Evolutionary conservation across 2,888 invertebrate genomes (phyloP), one percentile per base, ranked within the genome.

Genomic region (Acronicta alni): DNA sequence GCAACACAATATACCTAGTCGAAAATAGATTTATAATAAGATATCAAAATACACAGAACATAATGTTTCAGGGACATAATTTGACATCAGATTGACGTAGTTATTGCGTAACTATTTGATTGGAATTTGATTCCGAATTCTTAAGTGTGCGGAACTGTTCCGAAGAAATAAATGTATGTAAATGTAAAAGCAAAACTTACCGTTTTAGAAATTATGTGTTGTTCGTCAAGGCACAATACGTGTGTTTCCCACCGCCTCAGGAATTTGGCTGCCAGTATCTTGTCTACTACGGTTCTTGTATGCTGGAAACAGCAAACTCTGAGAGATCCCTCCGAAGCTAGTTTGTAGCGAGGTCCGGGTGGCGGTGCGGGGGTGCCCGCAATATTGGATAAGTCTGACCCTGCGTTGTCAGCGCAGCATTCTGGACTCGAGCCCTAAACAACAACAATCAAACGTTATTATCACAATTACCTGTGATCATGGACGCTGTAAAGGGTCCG

Each of bases 191-290:
- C 46, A 35, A 86, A 44, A 57, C 96, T 95, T 86, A 97, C 97
- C 94, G 96, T 96, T 90, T 96, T 96, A 0, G 97, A 97, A 42
- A 95, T 92, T 45, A 97, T 95, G 77, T 96, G 95, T 56, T 96
- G 95, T 72, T 96, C 96, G 74, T 95, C 95, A 69, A 97, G 90
- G 76, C 95, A 95, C 10, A 97, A 93, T 77, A 96, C 96, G 85
- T 97, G 97, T 38, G 95, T 96, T 87, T 97, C 97, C 97, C 97
- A 97, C 66, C 97, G 92, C 49, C 97, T 92, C 38, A 97, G 93
- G 85, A 97, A 97, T 87, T 97, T 97, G 67, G 97, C 96, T 55
- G 96, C 96, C 77, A 97, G 94, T 74, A 97, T 96, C 89, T 97
- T 97, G 88, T 96, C 96, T 69, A 97, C 96, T 58, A 97, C 96